Evolutionary conservation across 2,888 invertebrate species (phyloP), one percentile per base, ranked within the genome.

Genomic region (Polydrusus pterygomalis): DNA sequence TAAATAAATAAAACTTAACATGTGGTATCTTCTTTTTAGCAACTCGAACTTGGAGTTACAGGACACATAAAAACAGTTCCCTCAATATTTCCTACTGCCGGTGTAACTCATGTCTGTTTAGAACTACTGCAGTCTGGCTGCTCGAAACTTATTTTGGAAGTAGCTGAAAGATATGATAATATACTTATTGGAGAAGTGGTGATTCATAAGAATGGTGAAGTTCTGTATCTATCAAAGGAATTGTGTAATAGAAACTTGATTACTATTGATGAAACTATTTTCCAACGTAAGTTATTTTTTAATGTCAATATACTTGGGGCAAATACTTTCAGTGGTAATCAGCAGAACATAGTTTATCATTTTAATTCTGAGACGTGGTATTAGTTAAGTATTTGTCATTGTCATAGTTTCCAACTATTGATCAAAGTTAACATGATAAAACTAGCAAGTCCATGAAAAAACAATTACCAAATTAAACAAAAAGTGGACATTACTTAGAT

Each of bases 101-200:
- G 54, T 15, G 63, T 74, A 67, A 70, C 69, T 9, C 74, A 80
- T 40, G 63, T 54, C n/a, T 70, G 76, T 38, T 43, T 77, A 8
- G 62, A 75, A 11, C 9, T 38, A 11, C n/a, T 79, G 10, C 51
- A 80, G 1, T 60, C 65, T 7, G 34, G 70, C 62, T 62, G 63
- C 49, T 58, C 73, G 15, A 70, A 74, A 45, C 47, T 81, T 10
- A 38, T 69, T 56, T 81, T 84, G 65, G 45, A 72, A 25, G 47
- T 76, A 58, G 67, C 76, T 49, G 75, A 77, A 25, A 77, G 77
- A 68, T 62, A 72, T 10, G 75, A 80, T 63, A 80, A 80, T 15
- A 78, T 82, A 71, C 45, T 80, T n/a, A 78, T 82, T 25, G 84
- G 84, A 8, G 82, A 82, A 73, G 25, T 83, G n/a, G n/a, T 82